phyloP scores from a whole-genome alignment of 2,888 invertebrate species.

The Tortrix viridana region DNA sequence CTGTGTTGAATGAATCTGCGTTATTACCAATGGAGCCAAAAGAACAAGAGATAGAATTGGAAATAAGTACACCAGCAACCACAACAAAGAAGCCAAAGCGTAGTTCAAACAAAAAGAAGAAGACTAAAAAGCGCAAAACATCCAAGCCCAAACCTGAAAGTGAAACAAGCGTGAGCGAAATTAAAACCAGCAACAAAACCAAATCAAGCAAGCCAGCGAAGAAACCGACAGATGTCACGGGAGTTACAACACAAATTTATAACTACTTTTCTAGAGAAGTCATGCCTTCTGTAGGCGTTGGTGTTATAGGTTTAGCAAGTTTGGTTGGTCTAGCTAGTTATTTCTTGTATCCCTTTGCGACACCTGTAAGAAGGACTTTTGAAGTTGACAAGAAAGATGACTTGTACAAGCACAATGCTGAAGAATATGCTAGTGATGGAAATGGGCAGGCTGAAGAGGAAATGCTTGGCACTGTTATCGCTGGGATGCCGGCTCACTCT shows the following conservation, averaged over 20 bases:
- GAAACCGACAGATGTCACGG: conserved; percentile 64
- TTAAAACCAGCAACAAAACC: conserved; percentile 82
- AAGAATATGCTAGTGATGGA: conserved; percentile 86
- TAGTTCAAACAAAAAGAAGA: conserved; percentile 78
- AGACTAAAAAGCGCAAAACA: conserved; percentile 85
- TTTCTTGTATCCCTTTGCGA: conserved; percentile 89
- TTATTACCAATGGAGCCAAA: conserved; percentile 77
- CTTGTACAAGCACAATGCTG: conserved; percentile 87
- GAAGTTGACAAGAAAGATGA: conserved; percentile 87
- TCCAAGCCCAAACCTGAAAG: conserved; percentile 66
- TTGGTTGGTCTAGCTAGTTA: conserved; percentile 90
- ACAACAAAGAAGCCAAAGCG: conserved; percentile 80
- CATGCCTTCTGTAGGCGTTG: conserved; percentile 92
- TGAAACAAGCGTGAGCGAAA: conserved; percentile 60
- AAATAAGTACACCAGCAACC: conserved; percentile 74
- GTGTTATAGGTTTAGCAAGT: conserved; percentile 89
- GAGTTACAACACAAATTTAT: conserved; percentile 89
- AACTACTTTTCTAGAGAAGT: conserved; percentile 91
- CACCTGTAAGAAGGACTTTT: conserved; percentile 86
- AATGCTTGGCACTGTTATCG: conserved; percentile 89
- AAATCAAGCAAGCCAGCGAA: conserved; percentile 71
- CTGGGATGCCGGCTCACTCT: conserved; percentile 86
- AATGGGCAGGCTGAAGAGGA: conserved; percentile 91
- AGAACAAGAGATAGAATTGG: conserved; percentile 77
- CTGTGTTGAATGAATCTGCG: conserved; percentile 66